Conservation (phyloP, 23 tunicate species). For the Aplidium turbinatum region DNA sequence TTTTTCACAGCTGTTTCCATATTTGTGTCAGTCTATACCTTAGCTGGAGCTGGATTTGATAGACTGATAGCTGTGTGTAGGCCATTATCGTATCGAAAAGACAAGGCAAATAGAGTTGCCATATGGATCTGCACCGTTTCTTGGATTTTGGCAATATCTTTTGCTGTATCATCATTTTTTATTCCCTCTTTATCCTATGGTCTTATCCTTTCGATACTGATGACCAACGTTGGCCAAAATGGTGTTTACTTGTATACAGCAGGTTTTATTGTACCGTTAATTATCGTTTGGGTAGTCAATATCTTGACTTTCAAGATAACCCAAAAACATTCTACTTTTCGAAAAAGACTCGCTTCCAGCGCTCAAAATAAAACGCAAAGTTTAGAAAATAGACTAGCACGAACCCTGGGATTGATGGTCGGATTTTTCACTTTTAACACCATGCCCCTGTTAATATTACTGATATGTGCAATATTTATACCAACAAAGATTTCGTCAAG, state of each 20-base stretch:
- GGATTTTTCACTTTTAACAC: constrained; percentile 42
- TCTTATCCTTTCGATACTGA: constrained; percentile 16
- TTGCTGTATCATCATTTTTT: constrained; percentile 39
- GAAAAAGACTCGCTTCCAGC: not conserved
- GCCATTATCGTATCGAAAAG: constrained; percentile 44
- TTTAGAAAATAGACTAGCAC: constrained; percentile 36
- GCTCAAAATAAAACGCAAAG: constrained; percentile 16
- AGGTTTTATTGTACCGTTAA: constrained; percentile 36
- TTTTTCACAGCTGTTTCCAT: constrained; percentile 55
- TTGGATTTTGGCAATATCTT: constrained; percentile 31
- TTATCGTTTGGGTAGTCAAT: constrained; percentile 40
- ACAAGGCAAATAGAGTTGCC: constrained; percentile 21
- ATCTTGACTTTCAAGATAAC: constrained; percentile 22
- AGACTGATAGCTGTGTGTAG: constrained; percentile 40
- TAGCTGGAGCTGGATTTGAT: constrained; percentile 48
- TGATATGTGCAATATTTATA: not conserved
- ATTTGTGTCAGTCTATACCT: constrained; percentile 43
- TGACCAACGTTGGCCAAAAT: constrained; percentile 7
- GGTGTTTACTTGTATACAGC: constrained; percentile 27
- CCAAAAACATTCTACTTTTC: constrained; percentile 33
- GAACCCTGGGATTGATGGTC: constrained; percentile 47
- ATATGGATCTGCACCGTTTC: constrained; percentile 13
- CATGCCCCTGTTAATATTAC: constrained; percentile 31
- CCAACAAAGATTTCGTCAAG: no score
- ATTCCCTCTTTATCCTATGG: constrained; percentile 17